Percentiles rank a stretch among this genome's conserved stretches.
Conservation (phyloP, 1,140 invertebrate species). For the Zaprionus davidi region DNA sequence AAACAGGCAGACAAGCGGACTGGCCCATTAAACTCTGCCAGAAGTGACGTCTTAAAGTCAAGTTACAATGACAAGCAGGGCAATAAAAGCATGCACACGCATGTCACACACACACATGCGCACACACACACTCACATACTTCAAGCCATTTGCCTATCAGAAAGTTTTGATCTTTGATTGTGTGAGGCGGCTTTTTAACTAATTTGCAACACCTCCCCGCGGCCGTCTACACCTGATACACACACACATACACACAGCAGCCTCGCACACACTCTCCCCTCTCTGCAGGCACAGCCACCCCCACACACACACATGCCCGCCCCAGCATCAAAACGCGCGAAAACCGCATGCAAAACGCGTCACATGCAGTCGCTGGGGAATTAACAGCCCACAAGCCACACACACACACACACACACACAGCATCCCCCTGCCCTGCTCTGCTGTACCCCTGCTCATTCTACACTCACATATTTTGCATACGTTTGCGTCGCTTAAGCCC, state of each 20-base stretch:
- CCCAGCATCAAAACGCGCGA: conserved; percentile 43
- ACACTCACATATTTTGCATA: conserved; percentile 60
- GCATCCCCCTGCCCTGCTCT: background rate
- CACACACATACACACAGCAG: background rate
- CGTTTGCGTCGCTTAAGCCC: conserved; percentile 50
- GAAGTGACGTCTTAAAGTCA: conserved; percentile 40
- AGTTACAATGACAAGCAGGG: conserved; percentile 28
- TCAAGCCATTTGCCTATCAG: conserved; percentile 67
- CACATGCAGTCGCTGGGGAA: conserved; percentile 75
- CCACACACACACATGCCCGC: background rate
- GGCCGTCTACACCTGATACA: background rate
- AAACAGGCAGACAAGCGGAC: conserved; percentile 19
- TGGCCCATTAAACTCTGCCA: conserved; percentile 57
- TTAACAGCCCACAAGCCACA: conserved; percentile 48
- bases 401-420: background rate
- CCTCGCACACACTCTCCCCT: background rate
- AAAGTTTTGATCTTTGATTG: conserved; percentile 80
- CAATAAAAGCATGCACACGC: conserved; percentile 52
- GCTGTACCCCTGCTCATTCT: background rate
- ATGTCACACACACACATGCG: conserved; percentile 33
- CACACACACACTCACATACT: conserved; percentile 32
- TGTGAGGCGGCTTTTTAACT: conserved; percentile 78
- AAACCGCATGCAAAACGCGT: conserved; percentile 80
- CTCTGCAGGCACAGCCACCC: conserved; percentile 5
- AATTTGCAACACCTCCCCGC: conserved; percentile 65